Base-by-base conservation (phyloP, 2,113 vertebrate genomes). In the Pao palembangensis region DNA sequence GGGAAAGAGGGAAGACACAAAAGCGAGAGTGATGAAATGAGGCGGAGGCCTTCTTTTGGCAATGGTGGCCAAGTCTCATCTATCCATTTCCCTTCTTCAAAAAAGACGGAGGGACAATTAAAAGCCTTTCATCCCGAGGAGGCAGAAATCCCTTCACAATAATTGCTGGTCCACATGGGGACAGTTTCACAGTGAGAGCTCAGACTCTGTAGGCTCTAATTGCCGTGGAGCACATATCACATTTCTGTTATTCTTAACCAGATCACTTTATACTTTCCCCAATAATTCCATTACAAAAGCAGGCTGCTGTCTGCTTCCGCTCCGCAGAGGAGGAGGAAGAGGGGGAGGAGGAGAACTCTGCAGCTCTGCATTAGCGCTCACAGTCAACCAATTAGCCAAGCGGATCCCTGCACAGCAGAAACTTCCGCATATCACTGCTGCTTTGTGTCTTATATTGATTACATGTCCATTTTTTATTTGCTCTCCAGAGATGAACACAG, bases 81-180 rank as follows among this genome's bases (percentile, higher is more conserved):
- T 76, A 88, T 76, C 61, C 70, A 12, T 12, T 38, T 38, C 49
- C 71, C 28, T 58, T 61, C 62, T 59, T 61, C 65, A 55, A 60
- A 81, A 67, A 62, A 48, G 41, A 44, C 21, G 51, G 51, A 85
- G 79, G 71, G 84, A 84, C 10, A 53, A 53, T 18, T 79, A 73
- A 78, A 74, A 69, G 52, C 73, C 70, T 86, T 83, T 83, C 77
- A 76, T 81, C 78, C 73, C 23, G n/a, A 76, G n/a, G 55, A 71
- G 54, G 67, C 62, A 81, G 61, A 77, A 84, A 78, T 68, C 64
- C 62, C 63, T 75, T 80, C 46, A 69, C 80, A 79, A 89, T 87
- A 79, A 83, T 10, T 14, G 18, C 59, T 43, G 55, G 58, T 59
- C 58, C 61, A 61, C 55, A 28, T 43, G 78, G 82, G 81, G 80